Percentiles rank a stretch among this genome's conserved stretches.
Conservation (phyloP, 1,140 invertebrate species). For the Nasonia vitripennis region DNA sequence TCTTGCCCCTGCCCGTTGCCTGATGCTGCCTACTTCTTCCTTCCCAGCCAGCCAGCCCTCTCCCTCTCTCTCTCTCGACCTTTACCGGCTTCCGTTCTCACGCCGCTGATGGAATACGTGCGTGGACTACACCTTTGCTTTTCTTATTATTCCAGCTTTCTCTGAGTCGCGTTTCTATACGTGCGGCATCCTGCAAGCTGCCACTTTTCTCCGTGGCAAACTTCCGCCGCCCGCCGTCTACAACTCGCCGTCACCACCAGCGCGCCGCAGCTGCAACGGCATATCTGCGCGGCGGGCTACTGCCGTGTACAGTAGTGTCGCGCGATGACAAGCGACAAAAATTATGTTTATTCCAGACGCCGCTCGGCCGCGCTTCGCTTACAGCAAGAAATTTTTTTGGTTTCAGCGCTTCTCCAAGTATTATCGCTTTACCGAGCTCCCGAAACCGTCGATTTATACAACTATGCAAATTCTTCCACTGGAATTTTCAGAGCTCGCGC, state of each 20-base stretch:
- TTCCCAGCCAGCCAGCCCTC: too few species aligned
- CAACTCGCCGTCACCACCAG: too few species aligned
- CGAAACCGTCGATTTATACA: background rate
- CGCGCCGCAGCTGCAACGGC: too few species aligned
- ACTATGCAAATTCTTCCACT: background rate
- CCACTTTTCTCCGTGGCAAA: background rate
- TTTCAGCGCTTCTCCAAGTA: background rate
- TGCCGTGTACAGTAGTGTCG: too few species aligned
- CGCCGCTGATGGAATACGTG: background rate
- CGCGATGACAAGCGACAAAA: background rate
- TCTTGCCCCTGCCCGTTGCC: too few species aligned
- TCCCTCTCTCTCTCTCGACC: background rate
- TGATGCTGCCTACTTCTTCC: too few species aligned
- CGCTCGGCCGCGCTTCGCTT: background rate
- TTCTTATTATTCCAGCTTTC: background rate
- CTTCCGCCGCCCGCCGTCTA: background rate
- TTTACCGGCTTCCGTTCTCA: background rate
- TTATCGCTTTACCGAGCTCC: background rate
- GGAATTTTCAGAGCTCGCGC: background rate
- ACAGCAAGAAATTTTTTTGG: background rate
- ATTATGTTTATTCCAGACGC: background rate
- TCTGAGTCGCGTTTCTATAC: background rate
- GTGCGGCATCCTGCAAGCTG: background rate
- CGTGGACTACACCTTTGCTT: background rate
- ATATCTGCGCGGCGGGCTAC: too few species aligned